A percentile compares a stretch with the other conserved stretches of the same genome.
These are phyloP conservation scores for Spheniscus humboldti DNA, from an alignment of 2,797 vertebrate genomes.

Conservation along the genomic window DNA sequence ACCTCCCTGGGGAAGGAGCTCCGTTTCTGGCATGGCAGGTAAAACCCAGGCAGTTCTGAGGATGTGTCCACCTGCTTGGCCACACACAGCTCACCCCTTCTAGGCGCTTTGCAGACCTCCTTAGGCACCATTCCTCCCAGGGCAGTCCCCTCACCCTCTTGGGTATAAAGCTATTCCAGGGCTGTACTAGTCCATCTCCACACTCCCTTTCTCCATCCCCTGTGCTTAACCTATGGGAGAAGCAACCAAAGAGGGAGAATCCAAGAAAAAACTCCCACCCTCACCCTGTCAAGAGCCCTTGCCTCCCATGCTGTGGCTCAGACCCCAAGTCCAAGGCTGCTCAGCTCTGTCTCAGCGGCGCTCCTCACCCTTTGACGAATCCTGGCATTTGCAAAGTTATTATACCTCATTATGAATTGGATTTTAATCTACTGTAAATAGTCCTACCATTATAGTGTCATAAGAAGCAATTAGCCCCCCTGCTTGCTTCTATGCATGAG, in stretches of 20 bases:
- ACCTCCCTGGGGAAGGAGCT: background rate
- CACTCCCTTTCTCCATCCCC: rapidly evolving
- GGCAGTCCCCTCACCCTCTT: background rate
- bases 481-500: conserved; percentile 61
- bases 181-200: background rate
- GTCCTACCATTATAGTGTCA: conserved; percentile 74
- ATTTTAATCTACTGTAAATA: conserved; percentile 79
- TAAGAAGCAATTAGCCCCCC: conserved; percentile 74
- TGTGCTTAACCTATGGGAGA: background rate
- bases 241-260: background rate
- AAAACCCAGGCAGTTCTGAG: background rate
- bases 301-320: background rate
- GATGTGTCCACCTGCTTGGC: rapidly evolving
- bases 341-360: background rate
- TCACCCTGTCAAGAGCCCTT: background rate
- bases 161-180: background rate
- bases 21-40: rapidly evolving
- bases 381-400: conserved; percentile 60
- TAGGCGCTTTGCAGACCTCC: background rate
- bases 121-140: rapidly evolving
- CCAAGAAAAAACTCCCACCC: background rate
- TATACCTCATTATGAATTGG: conserved; percentile 70
- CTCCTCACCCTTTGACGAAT: conserved; percentile 51
- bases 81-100: rapidly evolving
- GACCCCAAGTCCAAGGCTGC: background rate